These are phyloP conservation scores for Morone chrysops DNA, from an alignment of 2,113 vertebrate genomes.

Conservation along the genomic window DNA sequence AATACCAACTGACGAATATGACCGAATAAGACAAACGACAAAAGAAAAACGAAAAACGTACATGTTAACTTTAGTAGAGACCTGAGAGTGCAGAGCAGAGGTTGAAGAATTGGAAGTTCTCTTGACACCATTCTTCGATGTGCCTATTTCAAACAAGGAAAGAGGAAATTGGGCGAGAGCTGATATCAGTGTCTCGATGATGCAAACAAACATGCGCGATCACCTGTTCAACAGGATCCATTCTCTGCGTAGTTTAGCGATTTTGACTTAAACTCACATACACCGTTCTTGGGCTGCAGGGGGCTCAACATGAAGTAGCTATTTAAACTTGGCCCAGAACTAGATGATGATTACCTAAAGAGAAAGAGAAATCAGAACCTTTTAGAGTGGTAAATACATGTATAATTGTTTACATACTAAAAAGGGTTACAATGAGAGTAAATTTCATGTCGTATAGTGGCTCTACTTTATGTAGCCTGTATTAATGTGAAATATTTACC, in stretches of 20 bases:
- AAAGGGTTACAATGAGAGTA: constrained; percentile 91
- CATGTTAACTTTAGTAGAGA: constrained; percentile 82
- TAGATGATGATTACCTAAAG: constrained; percentile 91
- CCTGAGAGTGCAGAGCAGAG: constrained; percentile 74
- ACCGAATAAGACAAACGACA: constrained; percentile 76
- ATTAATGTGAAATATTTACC: constrained; percentile 99
- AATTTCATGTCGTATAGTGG: constrained; percentile 87
- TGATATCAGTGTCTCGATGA: constrained; percentile 86
- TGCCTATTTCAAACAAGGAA: constrained; percentile 91
- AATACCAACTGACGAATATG: constrained; percentile 77
- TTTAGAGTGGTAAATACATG: constrained; percentile 97
- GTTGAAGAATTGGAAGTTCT: constrained; percentile 80
- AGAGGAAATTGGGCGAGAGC: constrained; percentile 85
- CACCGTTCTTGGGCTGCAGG: constrained; percentile 89
- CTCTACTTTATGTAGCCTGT: constrained; percentile 99
- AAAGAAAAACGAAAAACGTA: constrained; percentile 72
- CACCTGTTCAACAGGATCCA: constrained; percentile 91
- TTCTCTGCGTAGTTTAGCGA: constrained; percentile 95
- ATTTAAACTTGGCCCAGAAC: constrained; percentile 92
- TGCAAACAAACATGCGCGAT: constrained; percentile 89
- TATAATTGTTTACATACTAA: constrained; percentile 99
- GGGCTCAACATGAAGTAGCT: constrained; percentile 92
- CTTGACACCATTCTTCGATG: constrained; percentile 86
- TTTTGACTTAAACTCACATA: constrained; percentile 91
- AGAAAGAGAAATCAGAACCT: constrained; percentile 89